Base-by-base conservation (phyloP, 2,888 invertebrate species). In the Galerucella calmariensis region DNA sequence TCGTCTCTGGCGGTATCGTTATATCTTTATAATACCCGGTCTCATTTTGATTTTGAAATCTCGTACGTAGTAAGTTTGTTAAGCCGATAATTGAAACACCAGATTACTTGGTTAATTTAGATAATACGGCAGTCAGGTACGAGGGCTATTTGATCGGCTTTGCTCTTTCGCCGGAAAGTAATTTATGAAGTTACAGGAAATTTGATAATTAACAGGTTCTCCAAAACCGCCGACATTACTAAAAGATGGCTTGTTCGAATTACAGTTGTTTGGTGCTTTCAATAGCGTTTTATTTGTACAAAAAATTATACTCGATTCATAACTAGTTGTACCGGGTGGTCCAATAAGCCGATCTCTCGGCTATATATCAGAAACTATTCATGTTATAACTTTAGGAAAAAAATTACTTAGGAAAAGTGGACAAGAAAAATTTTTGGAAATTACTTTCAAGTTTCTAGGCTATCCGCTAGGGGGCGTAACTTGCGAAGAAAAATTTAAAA, bases 61-160 rank as follows among this genome's bases (percentile, higher is more conserved):
- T 62, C 62, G 41, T 41, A 58, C 20, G 58, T 12, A 41, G n/a
- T 24, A 67, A 67, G 56, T 67, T 58, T 44, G 51, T 27, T 69
- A 69, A 68, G 56, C 59, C 24, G 67, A 58, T 69, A 69, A 69
- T 69, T 59, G 59, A 46, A 59, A 59, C 58, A 59, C 20, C 44
- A 24, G 58, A 69, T 69, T 59, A 59, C 24, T 24, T 24, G 58
- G 20, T 46, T 69, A 69, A 69, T 69, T 59, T 69, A 46, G 35
- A 58, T 67, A 67, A 67, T 67, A 56, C 56, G 14, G 20, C 53
- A 53, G 44, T 59, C 68, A 69, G 68, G 59, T 69, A 69, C 14
- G n/a, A 51, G n/a, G 51, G 58, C 27, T 59, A 20, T 14, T 27
- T 14, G 59, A 58, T 58, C 24, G 11, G 58, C 58, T 58, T 58